Base-by-base conservation (phyloP, 64 coral and sea anemone genomes). In the Cladopsammia gracilis region DNA sequence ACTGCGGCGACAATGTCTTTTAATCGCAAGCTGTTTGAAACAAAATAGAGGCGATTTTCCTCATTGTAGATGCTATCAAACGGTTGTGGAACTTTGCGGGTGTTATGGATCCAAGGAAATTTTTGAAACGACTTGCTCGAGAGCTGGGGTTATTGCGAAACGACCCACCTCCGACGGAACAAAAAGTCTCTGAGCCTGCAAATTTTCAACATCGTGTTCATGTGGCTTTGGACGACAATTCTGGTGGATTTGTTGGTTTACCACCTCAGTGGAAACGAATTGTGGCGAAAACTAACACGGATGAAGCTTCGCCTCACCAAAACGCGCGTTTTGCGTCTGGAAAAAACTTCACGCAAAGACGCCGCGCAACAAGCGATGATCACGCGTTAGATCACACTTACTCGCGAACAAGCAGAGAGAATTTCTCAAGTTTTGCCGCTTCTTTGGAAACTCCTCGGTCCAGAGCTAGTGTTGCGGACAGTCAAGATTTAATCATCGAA, bases 141-240 rank as follows among this genome's bases (percentile, higher is more conserved):
- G 80, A 84, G 6, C 58, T 84, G 18, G 80, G 80, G 4, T 18
- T 84, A 5, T 8, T 84, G 5, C 45, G 62, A n/a, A 66, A 49
- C 19, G 62, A 83, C 61, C 13, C 53, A 13, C 58, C 65, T 2
- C 19, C 50, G 13, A 13, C 45, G 23, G 10, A 72, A 25, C 78
- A 81, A 26, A 83, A 60, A 19, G 80, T 91, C 62, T 91, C 89
- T 18, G 11, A 62, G 10, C 89, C 89, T 74, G 70, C 15, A 10
- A 73, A 91, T 64, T 91, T 91, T 49, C 15, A 91, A 48, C 89
- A 91, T 58, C 77, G 89, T 43, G 78, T 72, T 47, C 89, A 91
- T 64, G 89, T 91, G 7, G 47, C 80, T 10, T 25, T 84, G 70
- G 89, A 91, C 15, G 48, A 68, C 44, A 48, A 84, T 18, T 83